Evolutionary conservation across 37 sponge, comb jelly and placozoan species (phyloP), one percentile per base, ranked within the genome.

Genomic region (Theonella swinhoei): DNA sequence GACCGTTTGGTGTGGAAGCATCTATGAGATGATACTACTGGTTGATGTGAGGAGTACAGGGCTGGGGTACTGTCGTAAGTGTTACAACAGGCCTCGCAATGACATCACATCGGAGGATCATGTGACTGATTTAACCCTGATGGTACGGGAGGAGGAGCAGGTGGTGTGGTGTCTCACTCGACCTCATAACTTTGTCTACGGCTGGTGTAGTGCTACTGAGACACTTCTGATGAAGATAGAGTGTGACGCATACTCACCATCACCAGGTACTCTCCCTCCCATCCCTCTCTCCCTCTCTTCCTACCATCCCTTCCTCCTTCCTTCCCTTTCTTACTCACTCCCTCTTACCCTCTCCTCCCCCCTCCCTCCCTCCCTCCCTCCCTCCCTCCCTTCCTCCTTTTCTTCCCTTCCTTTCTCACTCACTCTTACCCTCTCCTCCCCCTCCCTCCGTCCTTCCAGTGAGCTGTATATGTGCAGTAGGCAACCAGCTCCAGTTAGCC

Each of bases 131-230:
- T 22, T 90, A 0, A 74, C 26, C 17, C 19, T 36, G 47, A 80
- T 42, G 29, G 80, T 80, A 11, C 20, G 31, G 23, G 54, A 8
- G 33, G 40, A 34, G 60, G 77, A 62, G 4, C 59, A 59, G 26
- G 69, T 26, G 14, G 74, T 88, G 23, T 92, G 92, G 92, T 76
- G 73, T 17, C 70, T 92, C 30, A 54, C 88, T 1, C 37, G 60
- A 30, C 88, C 94, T 26, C 68, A 42, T 1, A 72, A 79, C 36
- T 38, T 80, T 58, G 76, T 94, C 22, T 77, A 85, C 47, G 76
- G 83, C 61, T 94, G 94, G 94, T 80, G 82, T 28, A 64, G 76
- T 7, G 62, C 31, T 35, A 79, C 61, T 29, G 75, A 80, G 58
- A 64, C 39, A 28, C 78, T 83, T 0, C 36, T 94, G 8, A 73